These are phyloP conservation scores for Microcebus murinus DNA, from an alignment of 2,113 vertebrate species.

Conservation along the genomic window DNA sequence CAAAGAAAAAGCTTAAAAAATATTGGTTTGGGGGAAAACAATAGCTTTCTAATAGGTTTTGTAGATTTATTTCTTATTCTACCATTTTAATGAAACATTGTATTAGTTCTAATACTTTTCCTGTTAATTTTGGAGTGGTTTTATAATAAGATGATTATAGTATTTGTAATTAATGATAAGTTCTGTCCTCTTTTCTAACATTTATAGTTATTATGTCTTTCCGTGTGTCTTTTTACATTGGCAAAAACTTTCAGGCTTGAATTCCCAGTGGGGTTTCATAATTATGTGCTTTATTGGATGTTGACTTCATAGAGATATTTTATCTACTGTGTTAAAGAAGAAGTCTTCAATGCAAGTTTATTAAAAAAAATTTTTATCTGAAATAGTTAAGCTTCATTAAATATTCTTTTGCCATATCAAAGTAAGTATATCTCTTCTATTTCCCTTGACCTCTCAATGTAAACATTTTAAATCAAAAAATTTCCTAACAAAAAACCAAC, in stretches of 20 bases:
- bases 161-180: not conserved
- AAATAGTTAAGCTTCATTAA: not conserved
- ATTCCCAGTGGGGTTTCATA: not conserved
- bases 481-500: not conserved
- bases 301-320: not conserved
- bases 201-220: not conserved
- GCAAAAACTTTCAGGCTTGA: not conserved
- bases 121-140: slow-evolving; percentile 17
- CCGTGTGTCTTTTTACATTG: not conserved
- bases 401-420: not conserved
- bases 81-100: not conserved
- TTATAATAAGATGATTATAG: not conserved
- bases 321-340: not conserved
- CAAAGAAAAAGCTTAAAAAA: not conserved
- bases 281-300: not conserved
- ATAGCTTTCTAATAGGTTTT: not conserved
- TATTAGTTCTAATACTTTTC: not conserved
- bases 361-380: not conserved
- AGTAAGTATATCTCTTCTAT: not conserved
- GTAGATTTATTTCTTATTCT: not conserved
- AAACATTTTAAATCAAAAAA: slow-evolving; percentile 11
- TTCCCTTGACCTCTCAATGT: not conserved
- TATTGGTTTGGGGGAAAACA: not conserved
- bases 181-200: not conserved
- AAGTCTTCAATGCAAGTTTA: not conserved